Conservation (phyloP, 2,113 vertebrate genomes). For the Ammodytes dubius region DNA sequence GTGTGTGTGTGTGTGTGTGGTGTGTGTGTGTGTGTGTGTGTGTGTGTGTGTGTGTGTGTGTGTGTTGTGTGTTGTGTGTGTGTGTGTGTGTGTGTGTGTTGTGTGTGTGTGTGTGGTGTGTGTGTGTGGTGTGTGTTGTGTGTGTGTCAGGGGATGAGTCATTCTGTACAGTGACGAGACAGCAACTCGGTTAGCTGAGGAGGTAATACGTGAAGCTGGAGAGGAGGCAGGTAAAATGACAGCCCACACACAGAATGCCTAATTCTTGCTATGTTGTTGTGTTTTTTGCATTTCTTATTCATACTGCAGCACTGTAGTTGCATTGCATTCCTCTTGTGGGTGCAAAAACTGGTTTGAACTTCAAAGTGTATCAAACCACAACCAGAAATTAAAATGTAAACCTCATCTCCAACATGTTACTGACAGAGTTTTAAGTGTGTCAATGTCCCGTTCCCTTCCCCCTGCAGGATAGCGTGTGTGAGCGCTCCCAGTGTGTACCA, state of each 20-base stretch:
- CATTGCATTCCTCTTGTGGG: too few species aligned
- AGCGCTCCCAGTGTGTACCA: constrained; percentile 95
- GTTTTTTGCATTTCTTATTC: too few species aligned
- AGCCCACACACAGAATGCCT: neutral
- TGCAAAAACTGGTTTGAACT: neutral
- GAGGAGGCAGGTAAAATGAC: constrained; percentile 87
- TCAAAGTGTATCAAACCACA: neutral
- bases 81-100: neutral
- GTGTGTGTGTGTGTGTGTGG: too few species aligned
- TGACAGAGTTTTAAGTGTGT: neutral
- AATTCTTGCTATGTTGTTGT: too few species aligned
- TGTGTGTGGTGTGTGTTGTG: neutral
- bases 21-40: too few species aligned
- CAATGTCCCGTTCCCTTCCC: too few species aligned
- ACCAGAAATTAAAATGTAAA: neutral
- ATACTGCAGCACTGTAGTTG: too few species aligned
- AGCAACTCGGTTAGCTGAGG: constrained; percentile 86
- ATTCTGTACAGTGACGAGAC: constrained; percentile 97
- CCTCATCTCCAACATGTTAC: neutral
- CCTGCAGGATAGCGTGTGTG: constrained; percentile 91
- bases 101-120: neutral
- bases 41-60: too few species aligned
- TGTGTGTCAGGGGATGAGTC: constrained; percentile 90
- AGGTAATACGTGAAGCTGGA: constrained; percentile 87
- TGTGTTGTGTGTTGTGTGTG: neutral